Conservation (phyloP, 2,888 invertebrate genomes). For the Apoderus coryli region DNA sequence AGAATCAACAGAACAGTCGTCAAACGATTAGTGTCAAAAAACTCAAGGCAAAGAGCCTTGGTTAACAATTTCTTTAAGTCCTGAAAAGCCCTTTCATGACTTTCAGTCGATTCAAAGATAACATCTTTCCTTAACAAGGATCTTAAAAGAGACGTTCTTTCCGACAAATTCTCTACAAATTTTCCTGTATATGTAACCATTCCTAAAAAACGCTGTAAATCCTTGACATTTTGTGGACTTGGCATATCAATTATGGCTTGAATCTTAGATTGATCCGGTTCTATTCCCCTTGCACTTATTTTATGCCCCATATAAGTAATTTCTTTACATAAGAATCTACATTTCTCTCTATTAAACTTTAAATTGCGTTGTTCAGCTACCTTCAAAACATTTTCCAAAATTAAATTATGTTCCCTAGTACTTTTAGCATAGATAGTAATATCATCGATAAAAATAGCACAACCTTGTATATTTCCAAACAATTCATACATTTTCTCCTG, state of each 20-base stretch:
- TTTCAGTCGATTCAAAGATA: constrained; percentile 16
- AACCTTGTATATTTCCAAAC: constrained; percentile 14
- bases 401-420: constrained; percentile 9
- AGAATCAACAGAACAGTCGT: constrained; percentile 22
- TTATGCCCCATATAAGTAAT: constrained; percentile 2
- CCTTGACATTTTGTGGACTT: constrained; percentile 6
- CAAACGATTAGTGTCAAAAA: constrained; percentile 21
- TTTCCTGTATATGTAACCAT: constrained; percentile 18
- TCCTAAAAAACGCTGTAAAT: constrained; percentile 16
- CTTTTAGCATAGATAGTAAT: constrained; percentile 12
- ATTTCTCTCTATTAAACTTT: constrained; percentile 4
- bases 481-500: constrained; percentile 12
- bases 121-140: constrained; percentile 16
- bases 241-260: constrained; percentile 8
- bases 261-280: constrained; percentile 3
- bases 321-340: constrained; percentile 1
- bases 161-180: constrained; percentile 18
- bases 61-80: constrained; percentile 21
- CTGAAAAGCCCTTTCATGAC: constrained; percentile 19
- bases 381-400: constrained; percentile 3
- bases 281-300: not conserved
- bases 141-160: constrained; percentile 17
- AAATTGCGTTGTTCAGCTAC: too few species aligned
- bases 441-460: constrained; percentile 14
- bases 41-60: constrained; percentile 21